Percentiles rank a stretch among this genome's conserved stretches.
These are phyloP conservation scores for western clawed frog (Xenopus tropicalis) DNA, from an alignment of 2,113 vertebrate species.

Conservation along the genomic window UCB_Xtro_10.0 CM004446.2:135983501-135984000, in stretches of 20 bases:
- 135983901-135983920: no score
- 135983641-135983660: constrained; percentile 23
- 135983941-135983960: no score
- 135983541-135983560: constrained; percentile 36
- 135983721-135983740: constrained; percentile 30
- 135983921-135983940: no score
- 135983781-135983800: no score
- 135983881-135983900: no score
- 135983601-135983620: constrained; percentile 41
- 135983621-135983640: constrained; percentile 40
- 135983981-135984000: no score
- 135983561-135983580: constrained; percentile 33
- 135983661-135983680: constrained; percentile 51
- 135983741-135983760: constrained; percentile 32
- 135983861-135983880: no score
- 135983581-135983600: constrained; percentile 31
- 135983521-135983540: constrained; percentile 35
- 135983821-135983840: no score
- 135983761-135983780: no score
- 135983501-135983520: constrained; percentile 29
- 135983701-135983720: constrained; percentile 40
- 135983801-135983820: no score
- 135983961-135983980: no score
- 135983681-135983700: constrained; percentile 34
- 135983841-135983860: no score